Base-by-base conservation (phyloP, 2,797 vertebrate genomes). In the Adelosebastes latens region DNA sequence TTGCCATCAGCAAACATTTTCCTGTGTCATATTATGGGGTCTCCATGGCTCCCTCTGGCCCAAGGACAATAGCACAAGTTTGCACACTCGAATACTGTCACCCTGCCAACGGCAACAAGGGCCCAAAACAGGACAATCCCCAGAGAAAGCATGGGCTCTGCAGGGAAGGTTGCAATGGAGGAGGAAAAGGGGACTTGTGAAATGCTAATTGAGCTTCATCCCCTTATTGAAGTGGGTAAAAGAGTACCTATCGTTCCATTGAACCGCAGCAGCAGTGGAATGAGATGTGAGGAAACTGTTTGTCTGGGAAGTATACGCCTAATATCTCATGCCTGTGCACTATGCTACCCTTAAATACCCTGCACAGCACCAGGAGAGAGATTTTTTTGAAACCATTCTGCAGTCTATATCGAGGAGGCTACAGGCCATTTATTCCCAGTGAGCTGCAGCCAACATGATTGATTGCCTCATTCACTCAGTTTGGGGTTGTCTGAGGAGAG, bases 1-100 rank as follows among this genome's bases (percentile, higher is more conserved):
- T 97, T 97, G 98, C 99, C 98, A 99, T 99, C 98, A 99, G 98
- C 97, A 99, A 99, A 99, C 99, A 99, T 99, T 99, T 99, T 99
- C 98, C 97, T 99, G 97, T 98, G 98, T 99, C 98, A 98, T 99
- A 98, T 99, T 98, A 99, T 96, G 96, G 96, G 96, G 98, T 99
- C 97, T 98, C 98, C 99, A 99, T 99, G 98, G 97, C 97, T 98
- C 97, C 98, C 97, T 96, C 97, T 97, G 97, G 97, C 96, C 96
- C 77, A 87, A 87, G 96, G 97, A 99, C 99, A 99, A 99, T 99
- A 96, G 97, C 97, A 98, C 97, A 98, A 99, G 99, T 99, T 99
- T 99, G 97, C 98, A 98, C 98, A 99, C 99, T 99, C 97, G 97
- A 99, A 97, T 98, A 98, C 99, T 99, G 98, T 99, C 99, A 99